phyloP scores from a whole-genome alignment of 2,888 invertebrate species.

The Nemoura dubitans region DNA sequence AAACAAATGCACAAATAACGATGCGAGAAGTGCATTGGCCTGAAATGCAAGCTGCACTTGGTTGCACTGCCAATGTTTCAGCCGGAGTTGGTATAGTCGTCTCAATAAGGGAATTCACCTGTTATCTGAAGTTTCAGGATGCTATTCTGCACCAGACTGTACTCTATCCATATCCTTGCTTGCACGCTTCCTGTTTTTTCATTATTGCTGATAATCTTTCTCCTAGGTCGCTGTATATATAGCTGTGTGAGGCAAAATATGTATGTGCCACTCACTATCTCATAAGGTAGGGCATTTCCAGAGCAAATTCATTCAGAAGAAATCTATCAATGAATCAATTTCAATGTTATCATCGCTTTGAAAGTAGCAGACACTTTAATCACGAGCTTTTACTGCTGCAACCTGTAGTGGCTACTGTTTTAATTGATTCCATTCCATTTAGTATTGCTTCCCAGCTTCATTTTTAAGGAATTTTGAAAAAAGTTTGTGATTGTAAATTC shows the following conservation, averaged over 20 bases:
- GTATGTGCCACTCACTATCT: neutral
- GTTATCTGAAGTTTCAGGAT: neutral
- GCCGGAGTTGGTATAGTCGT: too few species aligned
- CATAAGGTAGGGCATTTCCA: neutral
- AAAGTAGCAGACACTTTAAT: neutral
- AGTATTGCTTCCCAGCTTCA: too few species aligned
- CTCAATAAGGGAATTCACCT: neutral
- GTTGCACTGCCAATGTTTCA: too few species aligned
- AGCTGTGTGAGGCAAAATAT: neutral
- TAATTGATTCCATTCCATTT: too few species aligned
- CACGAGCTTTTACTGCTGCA: too few species aligned
- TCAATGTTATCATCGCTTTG: neutral
- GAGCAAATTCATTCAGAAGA: neutral
- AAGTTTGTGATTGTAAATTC: too few species aligned
- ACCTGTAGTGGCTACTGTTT: too few species aligned
- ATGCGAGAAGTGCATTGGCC: too few species aligned
- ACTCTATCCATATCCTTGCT: neutral
- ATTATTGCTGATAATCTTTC: neutral
- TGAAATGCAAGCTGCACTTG: too few species aligned
- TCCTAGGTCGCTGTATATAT: neutral
- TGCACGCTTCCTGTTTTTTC: neutral
- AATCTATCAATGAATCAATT: neutral
- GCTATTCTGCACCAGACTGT: neutral
- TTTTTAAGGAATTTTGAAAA: too few species aligned
- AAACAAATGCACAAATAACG: too few species aligned